phyloP scores from a whole-genome alignment of 2,113 vertebrate species.

The Desmodus rotundus region DNA sequence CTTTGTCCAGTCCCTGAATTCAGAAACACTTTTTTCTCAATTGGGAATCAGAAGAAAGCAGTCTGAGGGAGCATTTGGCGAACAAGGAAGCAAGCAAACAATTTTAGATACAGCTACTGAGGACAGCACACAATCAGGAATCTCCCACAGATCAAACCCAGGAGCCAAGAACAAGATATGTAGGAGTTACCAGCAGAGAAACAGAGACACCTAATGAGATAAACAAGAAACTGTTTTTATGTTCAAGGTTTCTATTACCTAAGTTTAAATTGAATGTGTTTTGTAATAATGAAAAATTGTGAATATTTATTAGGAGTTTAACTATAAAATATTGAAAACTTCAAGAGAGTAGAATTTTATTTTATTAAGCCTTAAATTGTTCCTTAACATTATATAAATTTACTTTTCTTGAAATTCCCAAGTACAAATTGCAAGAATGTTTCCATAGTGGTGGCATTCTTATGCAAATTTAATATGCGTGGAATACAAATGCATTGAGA shows the following conservation, averaged over 20 bases:
- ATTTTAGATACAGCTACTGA: background rate
- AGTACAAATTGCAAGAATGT: background rate
- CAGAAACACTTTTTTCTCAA: background rate
- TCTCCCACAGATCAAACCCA: background rate
- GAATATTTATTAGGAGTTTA: background rate
- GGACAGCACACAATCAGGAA: background rate
- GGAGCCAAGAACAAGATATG: background rate
- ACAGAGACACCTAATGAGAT: background rate
- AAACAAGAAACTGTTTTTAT: background rate
- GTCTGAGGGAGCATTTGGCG: background rate
- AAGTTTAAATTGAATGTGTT: background rate
- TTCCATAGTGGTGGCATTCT: background rate
- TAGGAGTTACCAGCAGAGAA: background rate
- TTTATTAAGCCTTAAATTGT: background rate
- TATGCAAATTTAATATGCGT: background rate
- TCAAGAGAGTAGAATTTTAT: background rate
- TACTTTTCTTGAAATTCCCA: background rate
- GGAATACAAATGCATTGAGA: background rate
- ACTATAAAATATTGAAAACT: background rate
- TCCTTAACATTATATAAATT: background rate
- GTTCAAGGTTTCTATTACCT: background rate
- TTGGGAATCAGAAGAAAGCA: background rate
- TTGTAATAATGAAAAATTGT: background rate
- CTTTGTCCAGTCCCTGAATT: background rate
- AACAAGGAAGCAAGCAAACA: background rate